Conservation (phyloP, 2,113 vertebrate species). For the Aythya baeri region DNA sequence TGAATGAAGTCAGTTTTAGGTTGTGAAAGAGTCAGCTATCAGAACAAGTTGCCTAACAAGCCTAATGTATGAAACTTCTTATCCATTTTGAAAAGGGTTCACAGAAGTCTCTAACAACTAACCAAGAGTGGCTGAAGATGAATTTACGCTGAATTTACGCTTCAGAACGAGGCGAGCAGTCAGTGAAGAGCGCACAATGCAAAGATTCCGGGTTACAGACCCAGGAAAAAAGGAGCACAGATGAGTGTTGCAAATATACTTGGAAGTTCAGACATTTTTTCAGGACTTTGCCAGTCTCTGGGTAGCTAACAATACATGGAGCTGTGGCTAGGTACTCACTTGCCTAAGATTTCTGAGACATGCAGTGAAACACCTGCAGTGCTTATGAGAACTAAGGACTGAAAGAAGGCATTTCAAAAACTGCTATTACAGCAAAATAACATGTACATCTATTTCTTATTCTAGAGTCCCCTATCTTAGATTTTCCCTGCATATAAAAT, state of each 20-base stretch:
- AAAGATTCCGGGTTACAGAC: too few species aligned
- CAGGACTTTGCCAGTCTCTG: neutral
- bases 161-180: neutral
- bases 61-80: neutral
- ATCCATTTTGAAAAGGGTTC: neutral
- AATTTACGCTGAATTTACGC: rapidly evolving
- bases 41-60: neutral
- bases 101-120: neutral
- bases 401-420: neutral
- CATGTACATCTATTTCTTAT: neutral
- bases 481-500: neutral
- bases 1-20: neutral
- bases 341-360: neutral
- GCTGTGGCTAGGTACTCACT: neutral
- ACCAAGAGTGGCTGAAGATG: neutral
- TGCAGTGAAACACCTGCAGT: neutral
- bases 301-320: neutral
- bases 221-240: neutral
- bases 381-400: neutral
- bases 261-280: neutral
- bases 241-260: neutral
- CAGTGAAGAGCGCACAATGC: rapidly evolving
- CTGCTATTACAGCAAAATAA: neutral
- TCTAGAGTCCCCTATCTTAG: neutral
- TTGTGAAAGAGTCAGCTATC: neutral